Base-by-base conservation (phyloP, 2,113 vertebrate genomes). In the Prunella himalayana region DNA sequence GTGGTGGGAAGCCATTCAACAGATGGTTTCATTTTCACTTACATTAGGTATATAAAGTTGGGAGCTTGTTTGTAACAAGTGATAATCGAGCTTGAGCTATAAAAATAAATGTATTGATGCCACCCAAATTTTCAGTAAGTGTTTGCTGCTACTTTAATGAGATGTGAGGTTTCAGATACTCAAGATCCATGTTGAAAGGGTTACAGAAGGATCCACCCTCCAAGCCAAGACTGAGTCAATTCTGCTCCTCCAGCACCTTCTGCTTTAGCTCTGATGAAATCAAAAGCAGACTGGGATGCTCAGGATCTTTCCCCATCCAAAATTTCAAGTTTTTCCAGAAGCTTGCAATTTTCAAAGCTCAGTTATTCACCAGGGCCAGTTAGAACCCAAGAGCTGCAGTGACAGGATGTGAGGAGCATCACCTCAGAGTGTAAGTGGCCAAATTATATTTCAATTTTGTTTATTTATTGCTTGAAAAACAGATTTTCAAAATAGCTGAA, bases 11-110 rank as follows among this genome's bases (percentile, higher is more conserved):
- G 71, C 82, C 84, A 86, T 94, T 95, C 93, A 96, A 92, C 90
- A 95, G 93, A 95, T 90, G 95, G 96, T 91, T 96, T 94, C 87
- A 23, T 96, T 96, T 97, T 91, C 94, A 93, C 90, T 97, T 90
- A 64, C 51, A 45, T 90, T 94, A 94, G 87, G 92, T 96, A 77
- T 73, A 92, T 9, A 64, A 88, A 94, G 71, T 86, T 73, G 59
- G 42, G 39, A 87, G 70, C 87, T 85, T 88, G 71, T 95, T 94
- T 86, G 90, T 88, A 90, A 78, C 71, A 75, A 94, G 76, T 51
- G 86, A 81, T 82, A 90, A 94, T 93, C 30, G 45, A 86, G 39
- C 86, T 71, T 47, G 68, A 93, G 82, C 79, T 82, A 71, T 63
- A 33, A 73, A 92, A 92, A 59, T 45, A 66, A 47, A 20, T 24